phyloP scores from a whole-genome alignment of 1,140 invertebrate species.

The Danaus plexippus region DNA sequence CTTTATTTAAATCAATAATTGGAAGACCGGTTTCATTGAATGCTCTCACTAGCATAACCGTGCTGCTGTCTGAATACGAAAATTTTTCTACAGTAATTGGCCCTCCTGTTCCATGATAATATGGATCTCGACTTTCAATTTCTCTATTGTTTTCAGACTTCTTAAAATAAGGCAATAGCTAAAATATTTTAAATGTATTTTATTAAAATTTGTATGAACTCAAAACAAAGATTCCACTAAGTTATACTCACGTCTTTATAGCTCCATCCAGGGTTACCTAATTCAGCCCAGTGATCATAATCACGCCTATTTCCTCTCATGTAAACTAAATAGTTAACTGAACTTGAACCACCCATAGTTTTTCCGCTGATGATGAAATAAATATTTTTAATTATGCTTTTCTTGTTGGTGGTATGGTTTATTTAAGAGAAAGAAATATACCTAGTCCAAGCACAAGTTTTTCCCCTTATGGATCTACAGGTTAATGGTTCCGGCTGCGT shows the following conservation, averaged over 20 bases:
- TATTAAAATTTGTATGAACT: background rate
- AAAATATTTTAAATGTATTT: slow-evolving; percentile 6
- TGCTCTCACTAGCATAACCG: slow-evolving; percentile 65
- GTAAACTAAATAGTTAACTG: slow-evolving; percentile 86
- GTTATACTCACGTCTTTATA: slow-evolving; percentile 77
- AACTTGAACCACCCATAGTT: slow-evolving; percentile 80
- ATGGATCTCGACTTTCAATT: slow-evolving; percentile 39
- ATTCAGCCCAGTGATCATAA: slow-evolving; percentile 79
- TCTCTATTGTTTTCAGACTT: slow-evolving; percentile 75
- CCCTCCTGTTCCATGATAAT: slow-evolving; percentile 72
- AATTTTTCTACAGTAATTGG: slow-evolving; percentile 73
- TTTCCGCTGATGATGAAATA: slow-evolving; percentile 57
- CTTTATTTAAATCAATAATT: slow-evolving; percentile 67
- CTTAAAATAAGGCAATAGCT: slow-evolving; percentile 25
- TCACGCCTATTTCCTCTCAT: slow-evolving; percentile 81
- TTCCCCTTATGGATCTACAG: slow-evolving; percentile 68
- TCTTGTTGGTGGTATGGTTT: background rate
- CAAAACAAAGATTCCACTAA: background rate
- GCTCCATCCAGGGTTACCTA: slow-evolving; percentile 82
- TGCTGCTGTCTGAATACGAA: slow-evolving; percentile 72
- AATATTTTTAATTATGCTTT: slow-evolving; percentile 5
- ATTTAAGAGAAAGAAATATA: slow-evolving; percentile 19
- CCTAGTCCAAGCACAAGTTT: slow-evolving; percentile 78
- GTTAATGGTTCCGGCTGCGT: slow-evolving; percentile 74
- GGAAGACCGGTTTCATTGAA: slow-evolving; percentile 72